phyloP scores from a whole-genome alignment of 1,140 invertebrate species.

The Leptinotarsa defecta region DNA sequence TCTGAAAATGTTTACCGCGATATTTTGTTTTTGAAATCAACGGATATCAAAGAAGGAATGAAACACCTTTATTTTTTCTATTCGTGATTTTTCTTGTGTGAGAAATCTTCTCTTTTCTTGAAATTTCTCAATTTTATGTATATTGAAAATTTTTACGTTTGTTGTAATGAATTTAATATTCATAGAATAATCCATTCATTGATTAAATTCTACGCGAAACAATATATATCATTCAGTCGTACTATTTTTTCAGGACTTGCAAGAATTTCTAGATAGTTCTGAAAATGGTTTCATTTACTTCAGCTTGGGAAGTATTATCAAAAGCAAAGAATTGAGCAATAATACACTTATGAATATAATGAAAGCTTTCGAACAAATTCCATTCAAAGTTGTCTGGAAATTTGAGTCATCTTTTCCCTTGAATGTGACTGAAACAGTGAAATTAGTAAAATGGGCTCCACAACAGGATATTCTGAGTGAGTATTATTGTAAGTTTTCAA shows the following conservation, averaged over 20 bases:
- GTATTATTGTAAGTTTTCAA: not conserved
- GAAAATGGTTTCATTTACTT: slow-evolving; percentile 66
- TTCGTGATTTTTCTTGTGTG: no score
- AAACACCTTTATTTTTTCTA: no score
- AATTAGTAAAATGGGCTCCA: slow-evolving; percentile 29
- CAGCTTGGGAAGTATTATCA: slow-evolving; percentile 36
- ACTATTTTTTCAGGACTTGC: slow-evolving; percentile 56
- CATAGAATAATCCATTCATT: no score
- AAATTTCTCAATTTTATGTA: no score
- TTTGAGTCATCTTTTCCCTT: slow-evolving; percentile 59
- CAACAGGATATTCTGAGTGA: slow-evolving; percentile 30
- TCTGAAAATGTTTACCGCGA: no score
- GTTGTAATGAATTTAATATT: no score
- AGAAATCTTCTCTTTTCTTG: no score
- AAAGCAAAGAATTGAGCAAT: slow-evolving; percentile 4
- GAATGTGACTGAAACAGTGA: slow-evolving; percentile 26
- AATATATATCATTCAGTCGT: no score
- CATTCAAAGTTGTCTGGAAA: slow-evolving; percentile 69
- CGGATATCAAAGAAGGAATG: no score
- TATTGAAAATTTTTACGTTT: no score
- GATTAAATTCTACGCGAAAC: no score
- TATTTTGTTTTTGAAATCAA: no score
- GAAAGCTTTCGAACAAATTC: slow-evolving; percentile 62
- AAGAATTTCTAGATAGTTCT: slow-evolving; percentile 62
- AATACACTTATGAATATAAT: slow-evolving; percentile 51